These are phyloP conservation scores for Lasioglossum leucozonium DNA, from an alignment of 2,888 invertebrate genomes.

Conservation along the genomic window DNA sequence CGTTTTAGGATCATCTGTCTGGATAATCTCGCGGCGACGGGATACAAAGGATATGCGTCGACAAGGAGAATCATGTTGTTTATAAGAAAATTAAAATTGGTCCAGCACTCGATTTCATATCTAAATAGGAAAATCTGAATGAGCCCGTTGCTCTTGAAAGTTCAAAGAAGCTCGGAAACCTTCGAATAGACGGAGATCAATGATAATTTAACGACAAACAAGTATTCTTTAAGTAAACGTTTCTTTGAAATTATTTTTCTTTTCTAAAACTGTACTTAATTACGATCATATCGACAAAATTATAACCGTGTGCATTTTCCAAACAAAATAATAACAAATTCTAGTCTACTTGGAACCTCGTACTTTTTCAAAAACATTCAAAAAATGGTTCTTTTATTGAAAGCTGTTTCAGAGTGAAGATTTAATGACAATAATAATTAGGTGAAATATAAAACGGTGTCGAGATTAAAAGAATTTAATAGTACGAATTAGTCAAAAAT, in stretches of 20 bases:
- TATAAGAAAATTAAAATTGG: neutral
- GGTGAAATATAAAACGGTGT: neutral
- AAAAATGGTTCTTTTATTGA: neutral
- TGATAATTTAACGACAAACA: neutral
- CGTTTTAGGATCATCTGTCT: slow-evolving; percentile 39
- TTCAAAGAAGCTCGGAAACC: neutral
- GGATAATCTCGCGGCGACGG: slow-evolving; percentile 25
- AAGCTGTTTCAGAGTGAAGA: neutral
- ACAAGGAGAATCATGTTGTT: neutral
- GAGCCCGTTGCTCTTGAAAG: neutral
- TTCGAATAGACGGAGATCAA: neutral
- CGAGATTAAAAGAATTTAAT: neutral
- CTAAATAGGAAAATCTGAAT: neutral
- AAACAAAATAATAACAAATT: neutral
- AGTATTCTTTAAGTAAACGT: neutral
- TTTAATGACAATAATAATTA: neutral
- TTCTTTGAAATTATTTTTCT: too few species aligned
- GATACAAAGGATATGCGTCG: neutral
- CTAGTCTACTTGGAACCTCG: neutral
- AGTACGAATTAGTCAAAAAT: neutral
- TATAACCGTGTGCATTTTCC: neutral
- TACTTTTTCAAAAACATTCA: neutral
- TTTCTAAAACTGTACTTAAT: neutral
- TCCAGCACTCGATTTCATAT: neutral
- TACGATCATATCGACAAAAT: too few species aligned